These are phyloP conservation scores for Neotoxoptera formosana DNA, from an alignment of 1,140 invertebrate species.

Conservation along the genomic window DNA sequence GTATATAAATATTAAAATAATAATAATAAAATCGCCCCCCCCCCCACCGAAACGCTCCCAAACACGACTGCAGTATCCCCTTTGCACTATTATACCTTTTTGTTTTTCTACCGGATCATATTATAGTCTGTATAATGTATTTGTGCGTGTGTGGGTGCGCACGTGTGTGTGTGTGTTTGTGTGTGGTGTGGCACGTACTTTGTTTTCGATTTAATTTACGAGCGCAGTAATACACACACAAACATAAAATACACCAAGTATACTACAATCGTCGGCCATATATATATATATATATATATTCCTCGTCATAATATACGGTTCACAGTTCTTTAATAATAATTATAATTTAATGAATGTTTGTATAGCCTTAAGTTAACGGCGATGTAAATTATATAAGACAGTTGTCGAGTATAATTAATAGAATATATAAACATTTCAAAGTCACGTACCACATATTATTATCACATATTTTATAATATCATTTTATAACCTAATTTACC, in stretches of 20 bases:
- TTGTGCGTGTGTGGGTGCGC: no score
- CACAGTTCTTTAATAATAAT: slow-evolving; percentile 18
- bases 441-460: background rate
- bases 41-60: background rate
- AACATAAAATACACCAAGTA: slow-evolving; percentile 18
- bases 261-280: background rate
- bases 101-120: slow-evolving; percentile 1
- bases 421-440: background rate
- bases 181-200: background rate
- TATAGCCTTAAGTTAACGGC: background rate
- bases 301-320: background rate
- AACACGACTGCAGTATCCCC: background rate
- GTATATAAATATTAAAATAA: slow-evolving; percentile 27
- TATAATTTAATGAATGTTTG: background rate
- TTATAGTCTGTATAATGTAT: background rate
- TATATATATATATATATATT: background rate
- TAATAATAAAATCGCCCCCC: background rate
- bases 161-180: background rate
- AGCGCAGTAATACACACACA: background rate
- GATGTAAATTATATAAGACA: background rate
- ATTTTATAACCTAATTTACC: background rate
- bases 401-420: background rate
- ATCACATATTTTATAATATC: background rate
- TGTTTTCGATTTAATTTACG: slow-evolving; percentile 22
- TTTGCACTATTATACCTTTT: slow-evolving; percentile 12